Evolutionary conservation across 2,888 invertebrate species (phyloP).

Genomic region (Oegoconia quadripuncta): DNA sequence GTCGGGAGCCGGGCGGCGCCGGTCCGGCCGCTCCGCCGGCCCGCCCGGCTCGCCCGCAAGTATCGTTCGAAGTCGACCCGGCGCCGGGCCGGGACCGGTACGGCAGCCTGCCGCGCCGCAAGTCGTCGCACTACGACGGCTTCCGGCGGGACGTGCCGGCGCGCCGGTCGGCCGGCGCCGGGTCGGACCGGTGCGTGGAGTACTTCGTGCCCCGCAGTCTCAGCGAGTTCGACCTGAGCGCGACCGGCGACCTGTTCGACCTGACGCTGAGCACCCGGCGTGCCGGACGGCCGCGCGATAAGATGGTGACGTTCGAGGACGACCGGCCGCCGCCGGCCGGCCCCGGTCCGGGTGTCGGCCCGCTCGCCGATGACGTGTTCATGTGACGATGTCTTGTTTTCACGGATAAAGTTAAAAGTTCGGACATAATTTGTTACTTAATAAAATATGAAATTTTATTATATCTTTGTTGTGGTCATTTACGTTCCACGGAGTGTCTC

Average conservation of each 20-base stretch:
- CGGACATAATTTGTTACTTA: conserved; percentile 55
- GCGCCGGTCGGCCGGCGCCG: conserved; percentile 79
- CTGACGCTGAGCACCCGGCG: conserved; percentile 35
- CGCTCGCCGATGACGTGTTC: conserved; percentile 84
- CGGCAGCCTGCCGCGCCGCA: conserved; percentile 77
- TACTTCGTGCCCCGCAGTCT: conserved; percentile 91
- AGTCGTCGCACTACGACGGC: conserved; percentile 52
- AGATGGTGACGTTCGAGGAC: conserved; percentile 90
- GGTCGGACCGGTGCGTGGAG: conserved; percentile 83
- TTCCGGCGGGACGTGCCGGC: conserved; percentile 84
- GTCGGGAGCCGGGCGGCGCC: conserved; percentile 57
- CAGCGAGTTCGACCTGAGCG: conserved; percentile 89
- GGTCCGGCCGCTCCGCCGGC: conserved; percentile 45
- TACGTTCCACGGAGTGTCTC: too few species aligned
- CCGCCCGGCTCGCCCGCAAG: conserved; percentile 46
- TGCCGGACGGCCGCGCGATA: conserved; percentile 79
- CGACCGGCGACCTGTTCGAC: conserved; percentile 60
- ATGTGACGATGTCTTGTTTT: conserved; percentile 81
- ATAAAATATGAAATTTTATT: conserved; percentile 40
- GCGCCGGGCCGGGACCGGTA: conserved; percentile 68
- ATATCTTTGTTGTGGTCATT: conserved; percentile 4
- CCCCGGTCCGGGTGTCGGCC: conserved; percentile 41
- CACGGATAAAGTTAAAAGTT: conserved; percentile 41
- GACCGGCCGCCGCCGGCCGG: conserved; percentile 64
- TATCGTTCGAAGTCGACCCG: conserved; percentile 53